Conservation (phyloP, 2,888 invertebrate species). For the Nasonovia ribisnigri region DNA sequence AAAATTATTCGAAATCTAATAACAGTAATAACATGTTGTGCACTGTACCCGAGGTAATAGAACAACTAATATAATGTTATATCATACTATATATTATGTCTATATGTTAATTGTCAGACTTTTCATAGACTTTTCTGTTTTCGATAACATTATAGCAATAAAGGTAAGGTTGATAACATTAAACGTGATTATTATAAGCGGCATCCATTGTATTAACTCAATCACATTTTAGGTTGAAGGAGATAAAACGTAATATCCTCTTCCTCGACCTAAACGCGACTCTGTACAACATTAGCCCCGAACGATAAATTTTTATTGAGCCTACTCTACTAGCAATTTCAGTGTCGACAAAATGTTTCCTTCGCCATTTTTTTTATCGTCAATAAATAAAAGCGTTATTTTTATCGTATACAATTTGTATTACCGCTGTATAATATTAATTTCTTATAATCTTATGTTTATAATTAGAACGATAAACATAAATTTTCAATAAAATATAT, state of each 20-base stretch:
- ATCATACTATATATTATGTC: background rate
- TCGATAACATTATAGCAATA: background rate
- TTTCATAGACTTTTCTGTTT: background rate
- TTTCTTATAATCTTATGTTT: background rate
- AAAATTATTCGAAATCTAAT: background rate
- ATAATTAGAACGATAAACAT: background rate
- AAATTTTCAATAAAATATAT: background rate
- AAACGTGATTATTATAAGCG: background rate
- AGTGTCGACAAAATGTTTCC: slow-evolving; percentile 5
- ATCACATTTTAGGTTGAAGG: background rate
- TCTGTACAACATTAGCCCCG: background rate
- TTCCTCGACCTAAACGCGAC: background rate
- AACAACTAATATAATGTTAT: background rate
- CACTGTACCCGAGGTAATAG: background rate
- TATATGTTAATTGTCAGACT: background rate
- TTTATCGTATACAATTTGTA: background rate
- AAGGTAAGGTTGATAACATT: background rate
- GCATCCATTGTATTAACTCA: background rate
- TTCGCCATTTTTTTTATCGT: slow-evolving; percentile 22
- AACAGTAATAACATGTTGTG: background rate
- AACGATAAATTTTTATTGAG: slow-evolving; percentile 36
- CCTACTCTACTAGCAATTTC: slow-evolving; percentile 14
- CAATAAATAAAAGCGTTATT: slow-evolving; percentile 1
- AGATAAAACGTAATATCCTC: slow-evolving; percentile 22
- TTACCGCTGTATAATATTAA: background rate